Conservation (phyloP, 2,113 vertebrate species). For the Recurvirostra avosetta region DNA sequence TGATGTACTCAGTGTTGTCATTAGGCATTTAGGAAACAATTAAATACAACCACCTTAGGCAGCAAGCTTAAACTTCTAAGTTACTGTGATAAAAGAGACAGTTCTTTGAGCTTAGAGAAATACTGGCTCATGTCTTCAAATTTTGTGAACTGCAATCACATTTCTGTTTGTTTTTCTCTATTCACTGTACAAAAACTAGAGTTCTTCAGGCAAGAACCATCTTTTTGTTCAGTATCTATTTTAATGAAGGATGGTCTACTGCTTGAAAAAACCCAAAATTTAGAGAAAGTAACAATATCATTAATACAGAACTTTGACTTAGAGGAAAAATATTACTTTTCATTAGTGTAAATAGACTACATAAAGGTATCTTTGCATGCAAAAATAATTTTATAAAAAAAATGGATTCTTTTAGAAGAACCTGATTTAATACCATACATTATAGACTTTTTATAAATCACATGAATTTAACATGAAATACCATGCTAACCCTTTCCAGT, state of each 20-base stretch:
- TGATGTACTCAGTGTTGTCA: not conserved
- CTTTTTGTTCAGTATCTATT: not conserved
- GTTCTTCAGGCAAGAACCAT: not conserved
- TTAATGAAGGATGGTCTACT: not conserved
- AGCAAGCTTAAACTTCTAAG: not conserved
- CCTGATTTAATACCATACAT: fast-evolving
- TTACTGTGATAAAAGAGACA: not conserved
- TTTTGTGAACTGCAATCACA: not conserved
- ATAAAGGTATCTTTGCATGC: not conserved
- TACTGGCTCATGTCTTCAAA: not conserved
- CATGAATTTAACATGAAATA: not conserved
- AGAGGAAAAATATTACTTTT: not conserved
- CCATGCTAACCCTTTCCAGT: slow-evolving; percentile 76
- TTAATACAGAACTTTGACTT: not conserved
- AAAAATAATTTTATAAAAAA: not conserved
- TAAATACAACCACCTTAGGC: not conserved
- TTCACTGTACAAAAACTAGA: not conserved
- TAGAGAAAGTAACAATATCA: not conserved
- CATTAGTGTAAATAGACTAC: not conserved
- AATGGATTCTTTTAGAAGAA: not conserved
- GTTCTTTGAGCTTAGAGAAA: not conserved
- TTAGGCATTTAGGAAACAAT: not conserved
- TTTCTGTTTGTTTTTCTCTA: not conserved
- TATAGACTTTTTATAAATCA: not conserved
- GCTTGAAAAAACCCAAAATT: not conserved